Percentiles rank a stretch among this genome's conserved stretches.
Conservation (phyloP, 92 coral and sea anemone species). For the Desmophyllum pertusum region DNA sequence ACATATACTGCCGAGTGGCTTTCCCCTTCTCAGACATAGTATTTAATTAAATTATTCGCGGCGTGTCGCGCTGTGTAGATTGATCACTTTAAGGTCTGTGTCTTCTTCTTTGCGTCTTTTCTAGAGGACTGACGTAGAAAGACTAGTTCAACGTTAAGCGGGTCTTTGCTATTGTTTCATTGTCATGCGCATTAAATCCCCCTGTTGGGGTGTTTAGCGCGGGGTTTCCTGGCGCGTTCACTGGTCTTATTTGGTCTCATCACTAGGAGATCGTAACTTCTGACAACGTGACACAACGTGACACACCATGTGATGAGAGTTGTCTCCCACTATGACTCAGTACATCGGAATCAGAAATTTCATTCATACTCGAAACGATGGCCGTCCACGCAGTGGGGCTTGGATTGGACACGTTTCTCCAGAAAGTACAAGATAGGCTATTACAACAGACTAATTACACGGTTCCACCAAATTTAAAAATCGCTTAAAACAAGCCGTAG, state of each 20-base stretch:
- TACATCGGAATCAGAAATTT: conserved; percentile 18
- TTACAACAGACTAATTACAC: too few relatives aligned
- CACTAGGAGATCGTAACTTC: conserved; percentile 60
- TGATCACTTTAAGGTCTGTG: too few relatives aligned
- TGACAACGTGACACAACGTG: too few relatives aligned
- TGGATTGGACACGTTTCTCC: conserved; percentile 74
- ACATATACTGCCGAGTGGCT: too few relatives aligned
- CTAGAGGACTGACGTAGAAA: too few relatives aligned
- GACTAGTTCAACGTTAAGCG: too few relatives aligned
- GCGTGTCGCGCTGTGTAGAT: too few relatives aligned
- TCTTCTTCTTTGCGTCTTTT: too few relatives aligned
- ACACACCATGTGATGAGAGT: conserved; percentile 3
- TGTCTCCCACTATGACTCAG: not conserved
- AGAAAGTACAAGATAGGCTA: conserved; percentile 71
- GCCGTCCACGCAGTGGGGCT: conserved; percentile 66
- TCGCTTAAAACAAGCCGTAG: conserved; percentile 52
- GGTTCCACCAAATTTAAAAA: conserved; percentile 60
- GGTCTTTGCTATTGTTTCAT: too few relatives aligned
- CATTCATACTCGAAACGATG: conserved; percentile 68
- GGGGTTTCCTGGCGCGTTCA: conserved; percentile 19
- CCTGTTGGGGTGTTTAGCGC: conserved; percentile 37
- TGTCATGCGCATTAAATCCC: conserved; percentile 24
- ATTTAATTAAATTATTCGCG: too few relatives aligned
- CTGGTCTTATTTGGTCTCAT: conserved; percentile 56
- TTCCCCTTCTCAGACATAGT: too few relatives aligned